Conservation (phyloP, 2,113 vertebrate genomes). For the Hydropotes inermis region DNA sequence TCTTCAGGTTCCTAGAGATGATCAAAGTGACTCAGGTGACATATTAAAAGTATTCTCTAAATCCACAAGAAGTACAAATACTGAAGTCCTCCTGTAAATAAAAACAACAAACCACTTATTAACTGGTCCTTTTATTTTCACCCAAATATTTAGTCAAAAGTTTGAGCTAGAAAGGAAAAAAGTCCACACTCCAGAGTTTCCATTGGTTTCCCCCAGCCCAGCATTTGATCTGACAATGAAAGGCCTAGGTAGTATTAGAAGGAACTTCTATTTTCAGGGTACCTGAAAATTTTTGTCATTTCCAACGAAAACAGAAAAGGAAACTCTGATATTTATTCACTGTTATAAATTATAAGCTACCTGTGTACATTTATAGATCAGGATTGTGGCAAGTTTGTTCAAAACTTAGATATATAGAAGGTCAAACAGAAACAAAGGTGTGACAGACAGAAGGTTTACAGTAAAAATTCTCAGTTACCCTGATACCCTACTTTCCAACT, state of each 20-base stretch:
- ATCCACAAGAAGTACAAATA: neutral
- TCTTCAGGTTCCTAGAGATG: neutral
- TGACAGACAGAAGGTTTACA: neutral
- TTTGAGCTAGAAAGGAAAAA: neutral
- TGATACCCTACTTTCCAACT: neutral
- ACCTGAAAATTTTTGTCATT: neutral
- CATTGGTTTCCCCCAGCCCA: neutral
- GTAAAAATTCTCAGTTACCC: neutral
- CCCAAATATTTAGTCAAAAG: neutral
- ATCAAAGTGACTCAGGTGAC: neutral
- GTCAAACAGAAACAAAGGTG: neutral
- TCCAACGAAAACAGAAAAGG: neutral
- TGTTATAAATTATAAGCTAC: neutral
- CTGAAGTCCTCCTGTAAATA: neutral
- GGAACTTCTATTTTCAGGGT: neutral
- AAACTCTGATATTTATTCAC: neutral
- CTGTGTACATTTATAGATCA: neutral
- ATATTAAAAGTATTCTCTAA: neutral
- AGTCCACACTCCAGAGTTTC: neutral
- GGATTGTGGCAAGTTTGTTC: neutral
- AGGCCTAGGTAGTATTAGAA: neutral
- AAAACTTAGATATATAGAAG: neutral
- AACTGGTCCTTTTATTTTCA: neutral
- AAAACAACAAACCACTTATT: neutral
- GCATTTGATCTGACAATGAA: neutral